Evolutionary conservation across 2,113 vertebrate genomes (phyloP).

Genomic region (Gallinago media): DNA sequence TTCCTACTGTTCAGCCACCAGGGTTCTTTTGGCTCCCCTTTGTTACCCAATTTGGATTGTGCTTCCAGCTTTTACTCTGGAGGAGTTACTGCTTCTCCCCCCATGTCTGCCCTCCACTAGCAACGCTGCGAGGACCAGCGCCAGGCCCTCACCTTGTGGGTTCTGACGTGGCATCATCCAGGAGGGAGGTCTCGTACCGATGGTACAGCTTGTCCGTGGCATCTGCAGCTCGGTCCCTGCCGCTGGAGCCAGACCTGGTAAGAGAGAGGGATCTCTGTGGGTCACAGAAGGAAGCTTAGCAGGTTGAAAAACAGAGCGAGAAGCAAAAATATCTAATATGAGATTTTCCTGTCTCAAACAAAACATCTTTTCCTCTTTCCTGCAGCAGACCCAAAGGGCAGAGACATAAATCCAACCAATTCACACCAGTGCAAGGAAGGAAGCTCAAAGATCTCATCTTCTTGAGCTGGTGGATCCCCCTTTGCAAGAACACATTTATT

Average conservation of each 20-base stretch:
- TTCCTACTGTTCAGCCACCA: rapidly evolving
- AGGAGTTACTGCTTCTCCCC: rapidly evolving
- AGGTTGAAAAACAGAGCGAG: not conserved
- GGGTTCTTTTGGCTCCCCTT: not conserved
- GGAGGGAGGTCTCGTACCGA: not conserved
- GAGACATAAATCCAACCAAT: not conserved
- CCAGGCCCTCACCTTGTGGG: not conserved
- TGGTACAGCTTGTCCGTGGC: not conserved
- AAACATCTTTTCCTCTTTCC: not conserved
- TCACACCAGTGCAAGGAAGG: rapidly evolving
- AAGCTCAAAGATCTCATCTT: not conserved
- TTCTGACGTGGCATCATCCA: not conserved
- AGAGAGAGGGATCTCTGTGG: not conserved
- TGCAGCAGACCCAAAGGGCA: not conserved
- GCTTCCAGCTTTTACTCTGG: not conserved
- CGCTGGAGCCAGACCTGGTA: not conserved
- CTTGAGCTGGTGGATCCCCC: not conserved
- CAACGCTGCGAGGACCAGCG: not conserved
- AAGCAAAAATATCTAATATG: not conserved
- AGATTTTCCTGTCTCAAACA: not conserved
- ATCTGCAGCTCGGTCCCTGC: not conserved
- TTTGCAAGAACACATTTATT: not conserved
- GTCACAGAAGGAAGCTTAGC: not conserved
- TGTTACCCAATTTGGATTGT: not conserved
- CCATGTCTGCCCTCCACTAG: not conserved